phyloP scores from a whole-genome alignment of 2,797 vertebrate genomes.

The Acanthis flammea region DNA sequence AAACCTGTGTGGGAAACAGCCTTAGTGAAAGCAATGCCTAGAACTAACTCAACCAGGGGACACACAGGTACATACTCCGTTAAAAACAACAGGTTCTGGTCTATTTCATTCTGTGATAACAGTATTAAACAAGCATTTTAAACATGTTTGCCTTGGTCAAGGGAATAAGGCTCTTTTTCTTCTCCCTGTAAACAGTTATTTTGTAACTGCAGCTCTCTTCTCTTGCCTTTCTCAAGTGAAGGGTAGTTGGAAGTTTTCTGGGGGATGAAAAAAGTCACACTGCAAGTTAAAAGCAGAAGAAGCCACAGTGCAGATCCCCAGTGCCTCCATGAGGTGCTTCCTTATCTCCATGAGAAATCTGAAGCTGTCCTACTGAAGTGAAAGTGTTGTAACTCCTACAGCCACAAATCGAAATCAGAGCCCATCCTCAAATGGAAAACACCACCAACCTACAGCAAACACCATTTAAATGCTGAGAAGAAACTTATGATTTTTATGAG shows the following conservation, averaged over 20 bases:
- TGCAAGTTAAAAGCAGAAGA: neutral
- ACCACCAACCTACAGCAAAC: neutral
- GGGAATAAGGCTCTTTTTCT: neutral
- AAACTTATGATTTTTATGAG: neutral
- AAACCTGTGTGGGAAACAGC: neutral
- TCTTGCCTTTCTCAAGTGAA: neutral
- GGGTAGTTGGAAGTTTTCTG: neutral
- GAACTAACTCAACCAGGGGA: neutral
- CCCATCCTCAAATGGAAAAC: neutral
- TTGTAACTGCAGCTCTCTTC: neutral
- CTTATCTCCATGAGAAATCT: neutral
- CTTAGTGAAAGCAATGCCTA: neutral
- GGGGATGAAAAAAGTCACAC: neutral
- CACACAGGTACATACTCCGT: neutral
- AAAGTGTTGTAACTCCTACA: neutral
- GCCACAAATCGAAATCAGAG: neutral
- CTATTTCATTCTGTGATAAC: neutral
- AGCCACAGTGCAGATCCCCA: neutral
- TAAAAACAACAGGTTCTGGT: neutral
- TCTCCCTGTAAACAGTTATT: neutral
- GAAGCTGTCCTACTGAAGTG: neutral
- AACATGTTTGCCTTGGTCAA: neutral
- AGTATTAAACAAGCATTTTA: neutral
- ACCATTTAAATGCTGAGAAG: neutral
- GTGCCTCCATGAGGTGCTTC: neutral